Evolutionary conservation across 92 coral and sea anemone genomes (phyloP), one percentile per base, ranked within the genome.

Genomic region (Phenganax subtilis): DNA sequence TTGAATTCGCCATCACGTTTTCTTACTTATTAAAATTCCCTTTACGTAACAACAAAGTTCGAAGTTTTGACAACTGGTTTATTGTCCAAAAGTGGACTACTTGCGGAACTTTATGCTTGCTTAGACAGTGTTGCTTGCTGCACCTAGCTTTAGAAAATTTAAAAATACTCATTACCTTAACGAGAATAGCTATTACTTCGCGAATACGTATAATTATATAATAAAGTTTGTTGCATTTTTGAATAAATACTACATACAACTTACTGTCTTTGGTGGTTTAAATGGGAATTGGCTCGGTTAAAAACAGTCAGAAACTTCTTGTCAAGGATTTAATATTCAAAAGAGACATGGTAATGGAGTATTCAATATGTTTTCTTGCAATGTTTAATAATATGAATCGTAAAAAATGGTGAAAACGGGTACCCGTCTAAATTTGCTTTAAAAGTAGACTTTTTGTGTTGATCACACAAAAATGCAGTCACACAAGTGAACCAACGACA

Each of bases 161-260:
- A 75, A 75, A 75, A 55, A 75, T 75, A 55, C 80, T 0, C 37
- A 75, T 57, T 75, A 57, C 80, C 30, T 57, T 2, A 75, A 75
- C 80, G 11, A 57, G 11, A 54, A 9, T n/a, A 57, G 51, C 16
- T 3, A 44, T 56, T 6, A 54, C 6, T 54, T 75, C 31, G 58
- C 59, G 12, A 73, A 73, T 14, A 28, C 54, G n/a, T 37, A 12
- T 25, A 20, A 61, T 61, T 61, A 14, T 28, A 8, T 7, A 0
- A 17, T 61, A 3, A 61, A 61, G 5, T 7, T 15, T 28, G n/a
- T 15, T 17, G 67, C n/a, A 61, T 61, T 61, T 3, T 61, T 15
- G 27, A 6, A 15, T 61, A 14, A 61, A 61, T 12, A 7, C 28
- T 61, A 61, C 67, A 15, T 61, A 61, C 67, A 61, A 17, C n/a